Evolutionary conservation across 2,888 invertebrate species (phyloP), one percentile per base, ranked within the genome.

Genomic region (Antheraea assamensis): DNA sequence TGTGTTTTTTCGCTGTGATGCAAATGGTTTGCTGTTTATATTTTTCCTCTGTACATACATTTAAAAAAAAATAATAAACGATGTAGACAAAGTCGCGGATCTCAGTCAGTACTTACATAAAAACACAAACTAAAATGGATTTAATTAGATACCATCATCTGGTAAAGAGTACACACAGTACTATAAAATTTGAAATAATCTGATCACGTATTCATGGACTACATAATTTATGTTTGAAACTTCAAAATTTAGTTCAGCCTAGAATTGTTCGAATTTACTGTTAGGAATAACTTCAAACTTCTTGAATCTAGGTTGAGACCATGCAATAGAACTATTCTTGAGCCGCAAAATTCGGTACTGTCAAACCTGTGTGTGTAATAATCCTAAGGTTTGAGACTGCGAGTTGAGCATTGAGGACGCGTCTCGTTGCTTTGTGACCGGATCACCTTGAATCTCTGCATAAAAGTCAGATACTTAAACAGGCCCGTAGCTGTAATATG

Each of bases 401-500:
- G 52, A 55, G 71, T 72, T 71, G 72, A 72, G 71, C 78, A 80
- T 76, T 81, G 82, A 85, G 80, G 82, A 85, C 81, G 78, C 78
- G 82, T 79, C 77, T 76, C 76, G 79, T 80, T 79, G 80, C 78
- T 80, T 74, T 77, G 82, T 77, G 83, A 93, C 92, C 81, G 78
- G 93, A 81, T 94, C 90, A 93, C 93, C 93, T 94, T 94, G 93
- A 91, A 89, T 87, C 85, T 87, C 87, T 81, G 84, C 84, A 84
- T 83, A 83, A 83, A 85, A 85, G 85, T 88, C 86, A 85, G 86
- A 86, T 86, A 86, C 87, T 82, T 82, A 82, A 81, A 71, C 31
- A 21, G 35, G 68, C 21, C 35, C 35, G 35, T 21, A 68, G 35
- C 24, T 68, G 35, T 68, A 68, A 68, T 31, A 68, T 35, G 10